Conservation (phyloP, 2,888 invertebrate species). For the Agonum fuliginosum region DNA sequence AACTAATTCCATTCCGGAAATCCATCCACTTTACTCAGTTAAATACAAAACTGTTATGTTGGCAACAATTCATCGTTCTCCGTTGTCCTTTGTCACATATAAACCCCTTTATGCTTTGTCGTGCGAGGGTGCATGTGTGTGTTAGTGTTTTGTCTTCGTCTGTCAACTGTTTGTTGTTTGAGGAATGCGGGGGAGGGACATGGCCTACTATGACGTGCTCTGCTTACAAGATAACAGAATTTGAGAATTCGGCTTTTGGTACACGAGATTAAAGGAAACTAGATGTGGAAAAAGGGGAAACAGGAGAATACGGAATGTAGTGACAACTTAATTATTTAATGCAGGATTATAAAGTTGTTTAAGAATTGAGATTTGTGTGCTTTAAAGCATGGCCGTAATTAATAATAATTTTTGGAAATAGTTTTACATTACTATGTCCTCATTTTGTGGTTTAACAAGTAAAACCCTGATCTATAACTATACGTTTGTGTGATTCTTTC, state of each 20-base stretch:
- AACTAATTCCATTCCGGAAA: slow-evolving; percentile 11
- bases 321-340: not conserved
- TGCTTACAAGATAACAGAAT: slow-evolving; percentile 16
- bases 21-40: not conserved
- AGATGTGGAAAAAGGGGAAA: not conserved
- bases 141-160: not conserved
- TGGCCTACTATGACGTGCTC: not conserved
- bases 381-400: too few relatives aligned
- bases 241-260: slow-evolving; percentile 16
- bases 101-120: slow-evolving; percentile 7
- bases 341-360: too few relatives aligned
- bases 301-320: too few relatives aligned
- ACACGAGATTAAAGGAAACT: slow-evolving; percentile 5
- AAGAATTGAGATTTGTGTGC: too few relatives aligned
- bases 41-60: slow-evolving; percentile 13
- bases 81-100: slow-evolving; percentile 19
- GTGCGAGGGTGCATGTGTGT: slow-evolving; percentile 3
- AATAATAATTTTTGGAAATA: too few relatives aligned
- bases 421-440: too few relatives aligned
- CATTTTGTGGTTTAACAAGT: too few relatives aligned
- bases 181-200: not conserved
- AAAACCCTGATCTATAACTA: too few relatives aligned
- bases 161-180: slow-evolving; percentile 20
- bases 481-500: too few relatives aligned
- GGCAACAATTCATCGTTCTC: slow-evolving; percentile 5